Conservation (phyloP, 2,797 vertebrate genomes). For the Cephalopachus bancanus region DNA sequence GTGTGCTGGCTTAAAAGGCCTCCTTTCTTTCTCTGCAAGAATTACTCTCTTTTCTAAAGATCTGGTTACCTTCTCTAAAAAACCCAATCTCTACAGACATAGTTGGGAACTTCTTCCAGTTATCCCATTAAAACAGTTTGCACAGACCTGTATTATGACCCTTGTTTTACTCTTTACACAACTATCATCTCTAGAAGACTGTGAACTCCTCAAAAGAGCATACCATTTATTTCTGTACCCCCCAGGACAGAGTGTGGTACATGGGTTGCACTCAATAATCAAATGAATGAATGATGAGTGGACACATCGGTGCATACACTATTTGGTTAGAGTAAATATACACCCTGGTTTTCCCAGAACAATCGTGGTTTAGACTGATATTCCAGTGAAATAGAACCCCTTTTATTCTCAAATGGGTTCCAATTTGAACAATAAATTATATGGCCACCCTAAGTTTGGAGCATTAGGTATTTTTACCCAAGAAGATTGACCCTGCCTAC, state of each 20-base stretch:
- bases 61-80: background rate
- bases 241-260: background rate
- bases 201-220: background rate
- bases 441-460: background rate
- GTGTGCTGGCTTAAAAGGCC: background rate
- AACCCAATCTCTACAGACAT: background rate
- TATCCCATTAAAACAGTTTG: background rate
- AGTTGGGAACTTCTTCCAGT: background rate
- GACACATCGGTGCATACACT: background rate
- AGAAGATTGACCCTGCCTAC: background rate
- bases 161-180: background rate
- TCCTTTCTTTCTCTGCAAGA: background rate
- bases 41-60: conserved; percentile 10
- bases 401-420: background rate
- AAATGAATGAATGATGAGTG: background rate
- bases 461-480: background rate
- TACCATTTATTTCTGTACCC: background rate
- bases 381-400: background rate
- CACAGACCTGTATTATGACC: background rate
- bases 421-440: conserved; percentile 29
- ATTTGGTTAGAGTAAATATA: background rate
- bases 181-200: background rate
- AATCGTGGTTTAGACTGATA: background rate
- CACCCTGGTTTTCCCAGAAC: background rate
- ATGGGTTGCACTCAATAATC: background rate